A percentile compares a stretch with the other conserved stretches of the same genome.
Conservation (phyloP, 2,797 vertebrate species). For the Molossus alvarezi region DNA sequence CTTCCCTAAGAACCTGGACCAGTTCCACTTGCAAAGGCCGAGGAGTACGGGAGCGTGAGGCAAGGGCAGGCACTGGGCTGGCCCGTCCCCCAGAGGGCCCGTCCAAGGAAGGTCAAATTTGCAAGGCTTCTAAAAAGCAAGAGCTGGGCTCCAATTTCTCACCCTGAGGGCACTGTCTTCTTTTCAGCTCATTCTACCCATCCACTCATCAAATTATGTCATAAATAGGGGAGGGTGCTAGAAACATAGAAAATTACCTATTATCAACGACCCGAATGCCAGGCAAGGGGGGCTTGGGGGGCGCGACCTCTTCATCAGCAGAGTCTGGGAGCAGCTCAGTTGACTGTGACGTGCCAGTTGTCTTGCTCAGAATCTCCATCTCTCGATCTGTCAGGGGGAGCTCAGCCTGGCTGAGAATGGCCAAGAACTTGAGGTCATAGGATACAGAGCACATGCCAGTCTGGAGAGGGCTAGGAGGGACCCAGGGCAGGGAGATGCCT, state of each 20-base stretch:
- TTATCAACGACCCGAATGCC: conserved; percentile 97
- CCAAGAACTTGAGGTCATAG: conserved; percentile 35
- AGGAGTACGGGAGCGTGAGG: neutral
- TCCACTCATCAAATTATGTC: neutral
- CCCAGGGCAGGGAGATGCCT: neutral
- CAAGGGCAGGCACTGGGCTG: neutral
- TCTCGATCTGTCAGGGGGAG: conserved; percentile 94
- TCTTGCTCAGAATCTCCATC: conserved; percentile 95
- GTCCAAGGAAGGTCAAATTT: too few species aligned
- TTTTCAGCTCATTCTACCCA: neutral
- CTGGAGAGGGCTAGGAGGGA: neutral
- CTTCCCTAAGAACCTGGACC: conserved; percentile 69
- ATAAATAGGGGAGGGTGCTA: neutral
- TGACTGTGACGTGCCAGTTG: conserved; percentile 88
- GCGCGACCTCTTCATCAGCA: conserved; percentile 95
- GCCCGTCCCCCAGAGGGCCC: neutral
- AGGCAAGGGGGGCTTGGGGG: conserved; percentile 98
- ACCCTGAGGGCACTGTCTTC: neutral
- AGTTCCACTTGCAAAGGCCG: neutral
- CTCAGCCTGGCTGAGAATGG: conserved; percentile 91
- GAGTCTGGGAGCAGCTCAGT: conserved; percentile 91
- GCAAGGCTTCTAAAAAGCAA: neutral
- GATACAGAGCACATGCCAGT: neutral
- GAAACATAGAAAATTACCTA: conserved; percentile 90
- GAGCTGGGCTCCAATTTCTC: neutral